Evolutionary conservation across 2,113 vertebrate species (phyloP), one percentile per base, ranked within the genome.

Genomic region (Scomber scombrus): DNA sequence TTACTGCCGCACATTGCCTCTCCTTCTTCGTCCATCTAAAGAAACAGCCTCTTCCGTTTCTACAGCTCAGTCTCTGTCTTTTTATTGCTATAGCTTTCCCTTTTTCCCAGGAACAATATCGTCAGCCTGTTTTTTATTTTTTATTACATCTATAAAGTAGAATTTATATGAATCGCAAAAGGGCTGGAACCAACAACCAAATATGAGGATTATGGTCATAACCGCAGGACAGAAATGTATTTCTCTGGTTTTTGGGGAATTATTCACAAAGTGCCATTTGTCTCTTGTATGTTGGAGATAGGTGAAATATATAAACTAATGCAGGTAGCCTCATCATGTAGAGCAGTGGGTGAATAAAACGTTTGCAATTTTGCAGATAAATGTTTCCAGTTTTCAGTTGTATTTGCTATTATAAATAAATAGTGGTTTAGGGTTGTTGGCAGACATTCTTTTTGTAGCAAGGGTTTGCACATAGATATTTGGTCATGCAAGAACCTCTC

Each of bases 1-100:
- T 90, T 76, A 65, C 83, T 43, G 74, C 84, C 9, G 7, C 80
- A 83, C 80, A 74, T 68, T 49, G 50, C 60, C 68, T 86, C 70
- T 75, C 78, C 19, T 54, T 81, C 81, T 90, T 82, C 86, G 82
- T 90, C 88, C 75, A 71, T 81, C 58, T 43, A 68, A 85, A 77
- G 68, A 84, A 88, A 78, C 68, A 66, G 61, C 67, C 64, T 64
- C 70, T 75, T 84, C 79, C 79, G 81, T 78, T 80, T 57, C 64
- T 71, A 5, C 54, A 43, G 56, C 61, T 75, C 72, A 13, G 43
- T 77, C 43, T 76, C 52, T 77, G 74, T 71, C 73, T 66, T 78
- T 89, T 85, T 83, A 82, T 81, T 74, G 68, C 47, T 3, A 34
- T 0, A 9, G 68, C 49, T 52, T 77, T 66, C 23, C 23, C 21